Evolutionary conservation across 2,888 invertebrate species (phyloP).

Genomic region (Watsonalla cultraria): DNA sequence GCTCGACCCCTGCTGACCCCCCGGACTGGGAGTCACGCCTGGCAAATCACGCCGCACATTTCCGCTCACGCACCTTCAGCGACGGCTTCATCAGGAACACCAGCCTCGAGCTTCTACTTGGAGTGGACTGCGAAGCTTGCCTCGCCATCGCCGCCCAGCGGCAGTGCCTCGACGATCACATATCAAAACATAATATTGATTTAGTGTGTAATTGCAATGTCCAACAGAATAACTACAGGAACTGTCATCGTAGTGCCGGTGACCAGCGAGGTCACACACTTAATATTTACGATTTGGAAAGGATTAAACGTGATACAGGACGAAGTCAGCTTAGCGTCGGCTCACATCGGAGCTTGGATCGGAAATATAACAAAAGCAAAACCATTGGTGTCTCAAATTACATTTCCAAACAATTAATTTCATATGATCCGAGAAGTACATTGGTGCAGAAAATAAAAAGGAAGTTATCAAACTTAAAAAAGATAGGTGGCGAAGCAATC

Average conservation of each 20-base stretch:
- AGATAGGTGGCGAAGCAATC: slow-evolving; percentile 68
- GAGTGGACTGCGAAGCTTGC: slow-evolving; percentile 75
- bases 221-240: slow-evolving; percentile 66
- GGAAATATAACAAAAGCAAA: slow-evolving; percentile 69
- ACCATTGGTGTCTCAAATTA: slow-evolving; percentile 70
- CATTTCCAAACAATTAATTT: slow-evolving; percentile 71
- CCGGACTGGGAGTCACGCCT: slow-evolving; percentile 51
- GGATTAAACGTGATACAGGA: slow-evolving; percentile 62
- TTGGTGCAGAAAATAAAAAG: slow-evolving; percentile 73
- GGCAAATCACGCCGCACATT: slow-evolving; percentile 52
- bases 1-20: slow-evolving; percentile 19
- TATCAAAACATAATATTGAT: slow-evolving; percentile 64
- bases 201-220: slow-evolving; percentile 71
- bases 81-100: slow-evolving; percentile 73
- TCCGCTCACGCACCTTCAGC: slow-evolving; percentile 71
- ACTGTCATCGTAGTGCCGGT: slow-evolving; percentile 53
- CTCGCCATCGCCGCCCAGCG: slow-evolving; percentile 65
- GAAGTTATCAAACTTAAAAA: slow-evolving; percentile 72
- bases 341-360: slow-evolving; percentile 70
- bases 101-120: slow-evolving; percentile 69
- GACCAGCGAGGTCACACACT: slow-evolving; percentile 64
- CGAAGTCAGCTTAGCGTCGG: slow-evolving; percentile 52
- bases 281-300: slow-evolving; percentile 68
- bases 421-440: slow-evolving; percentile 69
- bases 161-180: slow-evolving; percentile 60